Evolutionary conservation across 2,113 vertebrate genomes (phyloP), one percentile per base, ranked within the genome.

Genomic region (Spea multiplicata): DNA sequence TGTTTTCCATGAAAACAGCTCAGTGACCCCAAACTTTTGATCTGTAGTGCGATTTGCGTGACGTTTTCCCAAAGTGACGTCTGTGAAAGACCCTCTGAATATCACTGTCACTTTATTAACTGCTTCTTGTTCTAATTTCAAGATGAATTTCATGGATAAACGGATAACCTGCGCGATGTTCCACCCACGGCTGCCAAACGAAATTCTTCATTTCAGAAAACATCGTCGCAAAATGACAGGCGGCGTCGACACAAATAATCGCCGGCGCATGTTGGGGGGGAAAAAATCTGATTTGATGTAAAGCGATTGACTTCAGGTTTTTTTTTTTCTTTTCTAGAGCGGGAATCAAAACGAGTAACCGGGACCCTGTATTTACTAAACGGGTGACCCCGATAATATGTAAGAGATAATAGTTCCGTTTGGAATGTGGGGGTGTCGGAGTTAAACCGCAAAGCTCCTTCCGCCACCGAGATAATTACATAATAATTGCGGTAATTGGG

Each of bases 81-180:
- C 76, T 78, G 76, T 78, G 49, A 70, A 78, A 78, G 57, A 78
- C n/a, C 57, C 71, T 78, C 76, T 78, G 76, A 78, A 78, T 57
- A 71, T 45, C 10, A 7, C 68, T 78, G 68, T 53, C 45, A 71
- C 45, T 62, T 50, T 77, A 77, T 77, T 77, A 77, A 70, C 75
- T 16, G 68, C 55, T 71, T 78, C 50, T 71, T 65, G 76, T 78
- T 71, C 57, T 71, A 48, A 78, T 71, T 71, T 78, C 68, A 78
- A 10, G 16, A 71, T 71, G 62, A 64, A 78, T 78, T 78, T 78
- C 76, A 78, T 44, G 59, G 76, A 57, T 78, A 71, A 70, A 65
- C 6, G 6, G 16, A 59, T 65, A 71, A 65, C 67, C 16, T 71
- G 76, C 52, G 30, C 62, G 47, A 46, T 71, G 52, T 78, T 71